Percentiles rank a stretch among this genome's conserved stretches.
Conservation (phyloP, 92 coral and sea anemone genomes). For the Porites cylindrica region DNA sequence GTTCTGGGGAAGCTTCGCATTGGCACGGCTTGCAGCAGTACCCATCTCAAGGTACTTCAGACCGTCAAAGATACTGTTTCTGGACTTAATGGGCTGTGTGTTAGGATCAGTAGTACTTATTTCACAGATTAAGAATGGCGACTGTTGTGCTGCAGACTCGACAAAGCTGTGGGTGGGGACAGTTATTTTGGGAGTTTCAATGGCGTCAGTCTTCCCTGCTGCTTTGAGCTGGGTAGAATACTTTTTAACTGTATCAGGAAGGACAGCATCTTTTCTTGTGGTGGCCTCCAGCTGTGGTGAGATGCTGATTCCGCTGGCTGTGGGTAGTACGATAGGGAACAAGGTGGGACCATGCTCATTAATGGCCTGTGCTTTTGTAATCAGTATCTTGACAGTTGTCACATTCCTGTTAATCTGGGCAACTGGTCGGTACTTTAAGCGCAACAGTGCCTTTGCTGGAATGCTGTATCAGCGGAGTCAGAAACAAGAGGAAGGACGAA, state of each 20-base stretch:
- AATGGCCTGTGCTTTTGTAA: conserved; percentile 69
- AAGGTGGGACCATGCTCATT: conserved; percentile 82
- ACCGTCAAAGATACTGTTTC: conserved; percentile 74
- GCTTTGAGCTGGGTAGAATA: conserved; percentile 87
- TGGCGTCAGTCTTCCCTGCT: conserved; percentile 93
- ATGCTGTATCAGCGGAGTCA: conserved; percentile 50
- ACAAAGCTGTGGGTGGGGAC: conserved; percentile 92
- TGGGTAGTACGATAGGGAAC: conserved; percentile 75
- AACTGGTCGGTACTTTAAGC: conserved; percentile 44
- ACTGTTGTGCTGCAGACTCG: conserved; percentile 42
- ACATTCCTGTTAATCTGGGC: conserved; percentile 45
- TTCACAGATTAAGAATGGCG: conserved; percentile 65
- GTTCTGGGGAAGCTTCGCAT: conserved; percentile 97
- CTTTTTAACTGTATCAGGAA: conserved; percentile 84
- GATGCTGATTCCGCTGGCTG: conserved; percentile 86
- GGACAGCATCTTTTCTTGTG: conserved; percentile 83
- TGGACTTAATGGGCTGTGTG: conserved; percentile 76
- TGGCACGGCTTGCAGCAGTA: conserved; percentile 83
- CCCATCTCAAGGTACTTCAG: conserved; percentile 77
- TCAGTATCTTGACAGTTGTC: conserved; percentile 54
- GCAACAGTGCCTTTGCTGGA: conserved; percentile 24
- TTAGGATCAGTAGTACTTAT: conserved; percentile 77
- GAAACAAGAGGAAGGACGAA: conserved; percentile 39
- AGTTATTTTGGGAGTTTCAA: conserved; percentile 82
- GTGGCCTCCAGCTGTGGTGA: conserved; percentile 93